A percentile compares a stretch with the other conserved stretches of the same genome.
phyloP scores from a whole-genome alignment of 2,888 invertebrate species.

The Erebia ligea region DNA sequence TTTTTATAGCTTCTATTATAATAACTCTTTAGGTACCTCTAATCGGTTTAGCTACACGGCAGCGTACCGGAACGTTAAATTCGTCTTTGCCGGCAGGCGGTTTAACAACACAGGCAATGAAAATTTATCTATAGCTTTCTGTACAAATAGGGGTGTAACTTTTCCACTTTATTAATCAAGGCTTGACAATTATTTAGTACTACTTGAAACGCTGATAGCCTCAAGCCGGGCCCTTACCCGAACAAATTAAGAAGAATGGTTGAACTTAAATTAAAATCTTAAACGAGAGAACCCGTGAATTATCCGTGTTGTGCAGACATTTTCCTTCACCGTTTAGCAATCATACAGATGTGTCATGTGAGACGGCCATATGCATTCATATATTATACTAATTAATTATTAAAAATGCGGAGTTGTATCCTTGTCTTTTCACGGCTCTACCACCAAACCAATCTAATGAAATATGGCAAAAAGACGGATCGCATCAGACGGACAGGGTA shows the following conservation, averaged over 20 bases:
- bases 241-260: slow-evolving; percentile 80
- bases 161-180: slow-evolving; percentile 30
- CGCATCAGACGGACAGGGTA: no score
- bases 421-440: no score
- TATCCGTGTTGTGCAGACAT: slow-evolving; percentile 66
- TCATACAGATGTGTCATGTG: background rate
- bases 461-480: no score
- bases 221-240: slow-evolving; percentile 47
- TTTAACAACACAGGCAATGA: background rate
- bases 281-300: slow-evolving; percentile 54
- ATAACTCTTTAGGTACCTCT: no score
- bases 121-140: slow-evolving; percentile 2
- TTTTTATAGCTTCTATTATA: no score
- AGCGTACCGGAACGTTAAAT: no score
- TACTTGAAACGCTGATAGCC: slow-evolving; percentile 33
- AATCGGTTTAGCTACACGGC: no score
- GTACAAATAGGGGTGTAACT: slow-evolving; percentile 7
- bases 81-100: no score
- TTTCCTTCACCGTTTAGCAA: slow-evolving; percentile 18
- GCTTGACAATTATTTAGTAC: slow-evolving; percentile 37
- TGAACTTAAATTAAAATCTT: slow-evolving; percentile 80
- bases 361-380: background rate
- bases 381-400: no score
- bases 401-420: no score
- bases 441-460: no score